A percentile compares a stretch with the other conserved stretches of the same genome.
These are phyloP conservation scores for Myotis myotis DNA, from an alignment of 2,797 vertebrate genomes.

Conservation along the genomic window DNA sequence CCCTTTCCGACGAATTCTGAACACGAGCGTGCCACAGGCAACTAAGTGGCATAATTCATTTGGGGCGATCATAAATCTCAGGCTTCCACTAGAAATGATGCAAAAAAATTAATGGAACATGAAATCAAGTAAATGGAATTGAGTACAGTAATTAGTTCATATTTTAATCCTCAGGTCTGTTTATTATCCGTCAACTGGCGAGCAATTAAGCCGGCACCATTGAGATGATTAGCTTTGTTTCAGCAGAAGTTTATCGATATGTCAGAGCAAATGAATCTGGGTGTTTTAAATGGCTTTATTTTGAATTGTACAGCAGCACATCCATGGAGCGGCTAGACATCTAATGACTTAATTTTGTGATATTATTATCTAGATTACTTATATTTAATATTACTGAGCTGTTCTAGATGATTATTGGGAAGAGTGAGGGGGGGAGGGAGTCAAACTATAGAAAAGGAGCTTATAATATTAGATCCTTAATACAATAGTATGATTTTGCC, in stretches of 20 bases:
- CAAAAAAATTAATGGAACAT: constrained; percentile 76
- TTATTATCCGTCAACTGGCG: constrained; percentile 70
- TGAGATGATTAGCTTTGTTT: constrained; percentile 72
- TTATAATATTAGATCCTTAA: not conserved
- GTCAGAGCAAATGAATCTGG: constrained; percentile 63
- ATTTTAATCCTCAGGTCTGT: constrained; percentile 76
- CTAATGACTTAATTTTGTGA: constrained; percentile 58
- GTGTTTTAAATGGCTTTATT: constrained; percentile 65
- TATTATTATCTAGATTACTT: constrained; percentile 65
- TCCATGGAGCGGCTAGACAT: constrained; percentile 34
- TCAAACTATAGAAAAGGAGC: not conserved
- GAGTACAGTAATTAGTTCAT: constrained; percentile 77
- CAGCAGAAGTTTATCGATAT: constrained; percentile 67
- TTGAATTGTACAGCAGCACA: constrained; percentile 47
- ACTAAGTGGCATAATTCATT: constrained; percentile 56
- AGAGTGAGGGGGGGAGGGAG: rapidly evolving
- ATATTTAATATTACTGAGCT: constrained; percentile 53
- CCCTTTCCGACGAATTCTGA: constrained; percentile 55
- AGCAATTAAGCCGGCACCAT: constrained; percentile 62
- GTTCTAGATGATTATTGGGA: constrained; percentile 3
- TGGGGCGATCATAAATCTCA: constrained; percentile 53
- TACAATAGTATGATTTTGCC: not conserved
- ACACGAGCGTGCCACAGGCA: constrained; percentile 2
- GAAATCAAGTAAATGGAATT: constrained; percentile 77
- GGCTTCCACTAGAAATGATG: constrained; percentile 60